Evolutionary conservation across 2,888 invertebrate species (phyloP).

Genomic region (Nipponacmea schrenckii): DNA sequence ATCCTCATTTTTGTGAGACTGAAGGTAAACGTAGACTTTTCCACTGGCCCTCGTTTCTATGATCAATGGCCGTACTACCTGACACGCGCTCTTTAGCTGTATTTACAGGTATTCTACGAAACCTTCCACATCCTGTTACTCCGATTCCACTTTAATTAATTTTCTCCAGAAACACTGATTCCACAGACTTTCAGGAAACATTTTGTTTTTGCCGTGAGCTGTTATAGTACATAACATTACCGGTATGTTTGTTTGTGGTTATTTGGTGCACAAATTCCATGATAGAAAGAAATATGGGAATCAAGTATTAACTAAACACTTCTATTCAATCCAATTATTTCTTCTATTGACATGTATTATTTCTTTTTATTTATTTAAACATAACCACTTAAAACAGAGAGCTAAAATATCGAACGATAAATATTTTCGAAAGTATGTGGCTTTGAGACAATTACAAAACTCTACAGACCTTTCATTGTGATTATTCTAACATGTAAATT

Average conservation of each 20-base stretch:
- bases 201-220: neutral
- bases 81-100: neutral
- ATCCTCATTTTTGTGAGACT: too few species aligned
- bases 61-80: neutral
- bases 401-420: too few species aligned
- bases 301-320: neutral
- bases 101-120: neutral
- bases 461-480: too few species aligned
- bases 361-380: too few species aligned
- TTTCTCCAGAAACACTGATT: neutral
- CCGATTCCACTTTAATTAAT: neutral
- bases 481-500: too few species aligned
- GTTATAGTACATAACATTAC: neutral
- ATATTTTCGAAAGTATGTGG: too few species aligned
- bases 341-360: too few species aligned
- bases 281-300: neutral
- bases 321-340: neutral
- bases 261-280: conserved; percentile 4
- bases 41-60: too few species aligned
- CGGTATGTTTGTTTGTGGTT: neutral
- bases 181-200: neutral
- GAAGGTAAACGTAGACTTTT: too few species aligned
- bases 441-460: too few species aligned
- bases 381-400: too few species aligned
- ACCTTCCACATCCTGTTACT: neutral